Conservation (phyloP, 2,888 invertebrate genomes). For the Nomada fabriciana region DNA sequence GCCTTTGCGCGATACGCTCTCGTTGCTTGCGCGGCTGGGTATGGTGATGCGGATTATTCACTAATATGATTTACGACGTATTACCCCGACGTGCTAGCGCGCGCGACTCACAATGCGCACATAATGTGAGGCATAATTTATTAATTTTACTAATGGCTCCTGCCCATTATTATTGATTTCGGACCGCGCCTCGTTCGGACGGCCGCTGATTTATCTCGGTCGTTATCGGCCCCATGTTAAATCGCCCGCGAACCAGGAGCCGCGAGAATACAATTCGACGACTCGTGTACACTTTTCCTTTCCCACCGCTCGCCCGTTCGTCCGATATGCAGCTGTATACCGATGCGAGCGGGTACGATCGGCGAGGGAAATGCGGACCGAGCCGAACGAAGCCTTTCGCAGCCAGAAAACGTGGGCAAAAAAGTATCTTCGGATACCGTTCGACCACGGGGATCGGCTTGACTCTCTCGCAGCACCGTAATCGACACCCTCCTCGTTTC, state of each 20-base stretch:
- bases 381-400: not conserved
- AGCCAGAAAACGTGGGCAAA: not conserved
- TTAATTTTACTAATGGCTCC: constrained; percentile 85
- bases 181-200: constrained; percentile 78
- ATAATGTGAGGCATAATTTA: constrained; percentile 85
- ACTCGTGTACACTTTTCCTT: constrained; percentile 70
- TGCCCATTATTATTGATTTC: constrained; percentile 85
- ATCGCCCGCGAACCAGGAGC: constrained; percentile 79
- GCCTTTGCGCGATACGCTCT: constrained; percentile 75
- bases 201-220: constrained; percentile 83
- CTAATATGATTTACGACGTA: constrained; percentile 84
- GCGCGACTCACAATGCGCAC: constrained; percentile 83
- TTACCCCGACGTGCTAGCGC: constrained; percentile 77
- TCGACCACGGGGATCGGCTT: too few relatives aligned
- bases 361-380: not conserved
- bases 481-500: not conserved
- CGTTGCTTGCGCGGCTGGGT: constrained; percentile 77
- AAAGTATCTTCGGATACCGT: not conserved
- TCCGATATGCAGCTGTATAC: constrained; percentile 18
- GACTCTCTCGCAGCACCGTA: too few relatives aligned
- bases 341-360: constrained; percentile 51
- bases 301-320: constrained; percentile 61
- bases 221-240: constrained; percentile 82
- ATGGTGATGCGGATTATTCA: constrained; percentile 84
- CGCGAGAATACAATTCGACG: constrained; percentile 74